Evolutionary conservation across 2,797 vertebrate species (phyloP), one percentile per base, ranked within the genome.

Genomic region (Semaprochilodus insignis): DNA sequence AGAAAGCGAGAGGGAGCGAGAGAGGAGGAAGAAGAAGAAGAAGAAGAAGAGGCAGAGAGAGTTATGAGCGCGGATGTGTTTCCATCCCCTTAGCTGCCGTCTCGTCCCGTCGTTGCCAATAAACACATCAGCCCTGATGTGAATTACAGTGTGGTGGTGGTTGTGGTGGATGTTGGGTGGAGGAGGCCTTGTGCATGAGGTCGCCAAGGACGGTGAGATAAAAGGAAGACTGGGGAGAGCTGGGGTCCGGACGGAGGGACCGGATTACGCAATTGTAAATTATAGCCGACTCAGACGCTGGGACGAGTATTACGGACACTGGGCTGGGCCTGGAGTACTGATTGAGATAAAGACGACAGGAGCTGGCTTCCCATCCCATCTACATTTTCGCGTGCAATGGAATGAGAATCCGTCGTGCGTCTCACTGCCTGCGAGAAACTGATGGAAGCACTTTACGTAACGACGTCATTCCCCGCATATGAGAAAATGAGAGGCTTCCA

Each of bases 31-130:
- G 52, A 63, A 63, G 63, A 72, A 65, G 60, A 34, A 65, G 17
- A 17, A 40, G 57, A n/a, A 40, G 44, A 80, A 25, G 40, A 44
- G 23, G 66, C 44, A 57, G 52, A 65, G 59, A 63, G 81, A 78
- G 60, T 82, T 82, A 82, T 13, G 81, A 74, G 67, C 8, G 27
- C 54, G 63, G 57, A 80, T 85, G 80, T 65, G 63, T 40, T 75
- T 82, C 77, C 69, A 62, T 72, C 88, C 87, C 88, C 88, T 84
- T 87, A 88, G 89, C 87, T 88, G 90, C 85, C 85, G 89, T 90
- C 88, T 91, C 89, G 78, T 74, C 87, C 91, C 91, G 90, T 92
- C 93, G 91, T 82, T 3, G 74, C 81, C 88, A 90, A 91, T 93
- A 89, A 94, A 92, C 80, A 91, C 90, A 78, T 80, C 48, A 16